Percentiles rank a stretch among this genome's conserved stretches.
Conservation (phyloP, 2,888 invertebrate species). For the Metallyticus violacea region DNA sequence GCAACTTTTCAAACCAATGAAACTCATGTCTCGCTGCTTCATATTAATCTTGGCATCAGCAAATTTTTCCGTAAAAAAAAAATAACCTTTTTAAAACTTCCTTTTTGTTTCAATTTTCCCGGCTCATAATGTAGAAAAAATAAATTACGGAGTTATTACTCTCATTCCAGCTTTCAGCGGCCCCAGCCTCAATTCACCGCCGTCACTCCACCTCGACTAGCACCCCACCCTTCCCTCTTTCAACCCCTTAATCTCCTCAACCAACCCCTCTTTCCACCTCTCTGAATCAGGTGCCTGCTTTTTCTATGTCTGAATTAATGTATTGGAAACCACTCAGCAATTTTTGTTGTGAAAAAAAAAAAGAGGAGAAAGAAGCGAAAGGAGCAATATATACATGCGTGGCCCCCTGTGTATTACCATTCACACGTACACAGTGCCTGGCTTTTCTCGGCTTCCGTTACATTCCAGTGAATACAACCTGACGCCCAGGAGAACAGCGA, state of each 20-base stretch:
- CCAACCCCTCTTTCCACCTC: neutral
- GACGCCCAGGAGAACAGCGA: neutral
- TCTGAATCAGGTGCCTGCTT: slow-evolving; percentile 5
- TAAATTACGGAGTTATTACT: slow-evolving; percentile 11
- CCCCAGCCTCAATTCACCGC: neutral
- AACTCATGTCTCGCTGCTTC: neutral
- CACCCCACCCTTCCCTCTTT: neutral
- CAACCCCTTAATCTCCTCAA: slow-evolving; percentile 10
- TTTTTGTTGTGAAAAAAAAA: neutral
- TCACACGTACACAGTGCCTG: neutral
- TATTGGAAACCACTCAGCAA: slow-evolving; percentile 18
- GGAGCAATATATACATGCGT: neutral
- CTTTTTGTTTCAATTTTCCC: slow-evolving; percentile 14
- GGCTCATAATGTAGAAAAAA: slow-evolving; percentile 13
- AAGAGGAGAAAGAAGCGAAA: neutral
- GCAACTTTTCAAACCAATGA: neutral
- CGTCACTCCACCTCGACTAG: slow-evolving; percentile 2
- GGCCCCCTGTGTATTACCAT: neutral
- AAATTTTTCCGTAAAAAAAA: neutral
- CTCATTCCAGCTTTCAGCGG: neutral
- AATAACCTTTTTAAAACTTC: neutral
- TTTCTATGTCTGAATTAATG: slow-evolving; percentile 13
- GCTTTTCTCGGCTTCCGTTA: neutral
- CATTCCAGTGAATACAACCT: neutral
- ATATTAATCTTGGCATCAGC: neutral